A percentile compares a stretch with the other conserved stretches of the same genome.
These are phyloP conservation scores for Eupeodes luniger DNA, from an alignment of 2,888 invertebrate species.

Conservation along the genomic window DNA sequence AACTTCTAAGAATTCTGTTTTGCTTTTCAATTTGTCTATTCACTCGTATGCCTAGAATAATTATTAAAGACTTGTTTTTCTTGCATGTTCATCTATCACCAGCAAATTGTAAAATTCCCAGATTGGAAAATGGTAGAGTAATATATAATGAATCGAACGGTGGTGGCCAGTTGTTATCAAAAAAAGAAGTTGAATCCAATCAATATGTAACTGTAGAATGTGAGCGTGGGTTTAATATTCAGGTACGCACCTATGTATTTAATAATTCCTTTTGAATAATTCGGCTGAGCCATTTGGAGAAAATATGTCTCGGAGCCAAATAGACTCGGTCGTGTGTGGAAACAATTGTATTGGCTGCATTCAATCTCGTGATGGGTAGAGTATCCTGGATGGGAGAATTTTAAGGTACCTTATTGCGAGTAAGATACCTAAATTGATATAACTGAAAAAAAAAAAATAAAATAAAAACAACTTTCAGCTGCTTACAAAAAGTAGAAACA, in stretches of 20 bases:
- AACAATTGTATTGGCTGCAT: too few relatives aligned
- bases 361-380: too few relatives aligned
- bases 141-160: conserved; percentile 39
- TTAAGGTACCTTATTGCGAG: too few relatives aligned
- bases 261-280: too few relatives aligned
- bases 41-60: not conserved
- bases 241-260: conserved; percentile 48
- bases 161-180: conserved; percentile 77
- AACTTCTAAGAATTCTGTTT: conserved; percentile 25
- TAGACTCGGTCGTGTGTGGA: too few relatives aligned
- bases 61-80: not conserved
- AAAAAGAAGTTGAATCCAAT: conserved; percentile 86
- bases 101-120: conserved; percentile 54
- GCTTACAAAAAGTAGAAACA: too few relatives aligned
- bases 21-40: not conserved
- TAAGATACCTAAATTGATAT: too few relatives aligned
- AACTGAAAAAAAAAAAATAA: too few relatives aligned
- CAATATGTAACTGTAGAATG: conserved; percentile 90
- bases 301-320: too few relatives aligned
- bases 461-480: too few relatives aligned
- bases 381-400: too few relatives aligned
- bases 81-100: not conserved
- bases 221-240: conserved; percentile 86
- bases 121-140: conserved; percentile 49
- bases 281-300: too few relatives aligned